Evolutionary conservation across 2,888 invertebrate genomes (phyloP), one percentile per base, ranked within the genome.

Genomic region (Helleia helle): DNA sequence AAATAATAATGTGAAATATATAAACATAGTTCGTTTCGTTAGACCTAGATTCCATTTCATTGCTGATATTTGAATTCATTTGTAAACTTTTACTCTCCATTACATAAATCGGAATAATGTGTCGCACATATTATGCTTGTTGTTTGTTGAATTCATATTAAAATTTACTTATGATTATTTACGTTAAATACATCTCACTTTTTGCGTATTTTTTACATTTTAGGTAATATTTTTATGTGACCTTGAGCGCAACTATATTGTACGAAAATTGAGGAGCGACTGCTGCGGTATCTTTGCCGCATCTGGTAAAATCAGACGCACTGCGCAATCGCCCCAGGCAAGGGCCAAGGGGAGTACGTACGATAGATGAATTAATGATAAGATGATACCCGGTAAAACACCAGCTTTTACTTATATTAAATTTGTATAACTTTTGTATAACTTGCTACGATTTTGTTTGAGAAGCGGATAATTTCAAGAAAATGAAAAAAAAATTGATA

Each of bases 1-100:
- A 72, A 75, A 75, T 45, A 83, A 65, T 56, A 74, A 65, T 68
- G 63, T 65, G 60, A 76, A 73, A 72, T 72, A 81, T 52, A 73
- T 68, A 71, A 75, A 75, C 51, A 71, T 62, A 68, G 65, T 73
- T 71, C 73, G 71, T 58, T 72, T 80, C 66, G 79, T 65, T 56
- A 74, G 54, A 54, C 64, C 63, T 58, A 72, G 65, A 60, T 69
- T 59, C 66, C 79, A 81, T 79, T 59, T 77, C 83, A 83, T 81
- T 61, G 62, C 76, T 71, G 47, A 52, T 66, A 58, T 62, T 63
- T 46, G 62, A 55, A 70, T 62, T 66, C 80, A 80, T 81, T 75
- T 65, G 70, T 58, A 47, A 28, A 11, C 13, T 24, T 40, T 40
- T 29, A 22, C n/a, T 18, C 28, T 28, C 3, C n/a, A 17, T 28